Evolutionary conservation across 2,888 invertebrate species (phyloP), one percentile per base, ranked within the genome.

Genomic region (Anthoptus insignis): DNA sequence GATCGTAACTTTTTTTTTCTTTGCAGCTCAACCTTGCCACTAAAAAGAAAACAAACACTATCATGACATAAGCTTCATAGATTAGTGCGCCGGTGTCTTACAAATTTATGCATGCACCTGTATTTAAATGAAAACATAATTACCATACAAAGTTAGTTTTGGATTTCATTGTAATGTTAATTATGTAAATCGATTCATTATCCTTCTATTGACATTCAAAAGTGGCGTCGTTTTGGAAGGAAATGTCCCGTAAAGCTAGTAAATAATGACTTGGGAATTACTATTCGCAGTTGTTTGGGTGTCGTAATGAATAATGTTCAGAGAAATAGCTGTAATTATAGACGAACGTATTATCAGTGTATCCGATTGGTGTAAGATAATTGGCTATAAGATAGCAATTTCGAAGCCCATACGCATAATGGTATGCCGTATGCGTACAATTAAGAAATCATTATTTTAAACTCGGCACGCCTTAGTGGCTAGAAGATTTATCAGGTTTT

Each of bases 141-240:
- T 91, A 80, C 67, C 91, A 91, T 89, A 91, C 91, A 91, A 91
- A 90, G 90, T 88, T 79, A 73, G 68, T 78, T 86, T 84, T 78
- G 75, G 78, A 81, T 81, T 79, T 75, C 71, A 76, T 84, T 87
- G 78, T 77, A 77, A 82, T 83, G 81, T 82, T 85, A 87, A 88
- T 88, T 81, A 91, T 91, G 87, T 82, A 81, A 89, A 91, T 85
- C 8, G 68, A 86, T 85, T 85, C 89, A 58, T 84, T 86, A 87
- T 89, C 89, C 89, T 87, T 82, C 71, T 77, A 83, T 81, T 77
- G 76, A 78, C 70, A 79, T 64, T 79, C 72, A 71, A 75, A 83
- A 80, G 72, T 73, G 69, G 75, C 70, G 67, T 73, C 67, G 37
- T 60, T 67, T 70, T 64, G 79, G 76, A 81, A 81, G 86, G 85